phyloP scores from a whole-genome alignment of 2,888 invertebrate genomes.

The Orthosia gothica region DNA sequence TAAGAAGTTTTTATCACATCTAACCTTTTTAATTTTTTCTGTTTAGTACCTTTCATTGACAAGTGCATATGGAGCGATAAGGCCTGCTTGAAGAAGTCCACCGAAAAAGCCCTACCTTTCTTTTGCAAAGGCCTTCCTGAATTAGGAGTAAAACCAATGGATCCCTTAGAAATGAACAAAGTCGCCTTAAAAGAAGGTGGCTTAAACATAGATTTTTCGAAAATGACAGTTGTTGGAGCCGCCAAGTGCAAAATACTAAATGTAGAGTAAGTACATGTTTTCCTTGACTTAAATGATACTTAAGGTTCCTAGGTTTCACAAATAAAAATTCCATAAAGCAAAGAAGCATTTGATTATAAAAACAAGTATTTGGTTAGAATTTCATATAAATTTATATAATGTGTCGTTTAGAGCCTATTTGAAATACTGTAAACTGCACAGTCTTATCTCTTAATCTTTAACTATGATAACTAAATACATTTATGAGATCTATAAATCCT shows the following conservation, averaged over 20 bases:
- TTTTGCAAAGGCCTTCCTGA: conserved; percentile 39
- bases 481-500: no score
- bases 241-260: conserved; percentile 29
- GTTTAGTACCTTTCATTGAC: conserved; percentile 55
- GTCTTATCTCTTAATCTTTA: no score
- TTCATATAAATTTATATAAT: no score
- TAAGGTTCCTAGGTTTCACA: neutral
- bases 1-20: no score
- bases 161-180: conserved; percentile 42
- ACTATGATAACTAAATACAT: no score
- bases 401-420: no score
- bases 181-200: conserved; percentile 23
- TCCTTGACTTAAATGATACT: neutral
- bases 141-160: conserved; percentile 30
- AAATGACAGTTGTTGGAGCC: conserved; percentile 31
- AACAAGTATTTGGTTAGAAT: no score
- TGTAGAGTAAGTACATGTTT: conserved; percentile 49
- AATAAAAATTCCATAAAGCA: no score
- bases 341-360: no score
- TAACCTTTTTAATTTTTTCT: neutral
- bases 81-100: conserved; percentile 37
- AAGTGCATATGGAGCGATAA: conserved; percentile 54
- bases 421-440: no score
- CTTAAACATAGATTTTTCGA: conserved; percentile 21
- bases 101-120: conserved; percentile 44